These are phyloP conservation scores for Apodemia duryi DNA, from an alignment of 2,888 invertebrate species.

Conservation along the genomic window DNA sequence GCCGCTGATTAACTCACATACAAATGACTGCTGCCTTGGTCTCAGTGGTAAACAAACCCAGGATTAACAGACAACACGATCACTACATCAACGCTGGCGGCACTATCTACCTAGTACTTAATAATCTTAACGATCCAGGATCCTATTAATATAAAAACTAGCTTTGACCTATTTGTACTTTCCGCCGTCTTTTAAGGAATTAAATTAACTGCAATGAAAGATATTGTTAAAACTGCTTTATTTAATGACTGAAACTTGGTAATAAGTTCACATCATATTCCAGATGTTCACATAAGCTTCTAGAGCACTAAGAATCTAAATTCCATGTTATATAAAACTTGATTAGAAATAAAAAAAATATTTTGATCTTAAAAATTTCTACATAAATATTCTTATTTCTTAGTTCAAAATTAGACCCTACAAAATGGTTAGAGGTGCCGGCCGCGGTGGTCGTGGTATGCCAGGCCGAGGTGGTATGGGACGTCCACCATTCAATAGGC, in stretches of 20 bases:
- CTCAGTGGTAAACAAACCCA: background rate
- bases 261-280: too few relatives aligned
- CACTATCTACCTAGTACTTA: background rate
- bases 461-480: constrained; percentile 81
- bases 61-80: background rate
- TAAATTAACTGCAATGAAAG: too few relatives aligned
- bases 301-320: too few relatives aligned
- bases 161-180: background rate
- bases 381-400: background rate
- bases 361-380: too few relatives aligned
- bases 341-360: too few relatives aligned
- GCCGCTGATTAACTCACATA: background rate
- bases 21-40: background rate
- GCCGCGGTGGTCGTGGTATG: constrained; percentile 84
- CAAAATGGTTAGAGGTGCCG: constrained; percentile 84
- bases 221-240: too few relatives aligned
- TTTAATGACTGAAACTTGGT: too few relatives aligned
- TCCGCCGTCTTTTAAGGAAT: background rate
- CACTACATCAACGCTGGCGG: background rate
- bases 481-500: constrained; percentile 66
- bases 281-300: too few relatives aligned
- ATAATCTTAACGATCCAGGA: background rate
- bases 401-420: constrained; percentile 6
- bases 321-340: too few relatives aligned
- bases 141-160: background rate